Percentiles rank a stretch among this genome's conserved stretches.
These are phyloP conservation scores for Oikopleura dioica DNA, from an alignment of 23 tunicate species.

Conservation along the genomic window DNA sequence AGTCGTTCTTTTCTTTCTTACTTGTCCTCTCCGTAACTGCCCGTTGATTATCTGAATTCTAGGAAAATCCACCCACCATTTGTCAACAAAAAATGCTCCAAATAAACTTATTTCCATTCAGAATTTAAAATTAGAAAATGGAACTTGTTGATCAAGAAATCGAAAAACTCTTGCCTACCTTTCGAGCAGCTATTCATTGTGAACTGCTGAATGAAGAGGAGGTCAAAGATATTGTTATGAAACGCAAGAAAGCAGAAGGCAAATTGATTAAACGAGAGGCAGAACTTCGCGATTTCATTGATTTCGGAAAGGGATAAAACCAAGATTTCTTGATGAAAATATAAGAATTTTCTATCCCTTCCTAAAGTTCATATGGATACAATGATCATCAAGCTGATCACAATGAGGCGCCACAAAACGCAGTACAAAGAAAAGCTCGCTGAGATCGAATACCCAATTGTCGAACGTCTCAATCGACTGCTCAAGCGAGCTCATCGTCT, in stretches of 20 bases:
- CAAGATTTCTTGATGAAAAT: no score
- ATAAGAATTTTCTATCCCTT: no score
- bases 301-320: no score
- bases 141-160: slow-evolving; percentile 10
- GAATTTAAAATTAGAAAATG: not conserved
- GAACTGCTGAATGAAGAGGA: not conserved
- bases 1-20: no score
- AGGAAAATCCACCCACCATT: no score
- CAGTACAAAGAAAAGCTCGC: not conserved
- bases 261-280: slow-evolving; percentile 5
- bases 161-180: slow-evolving; percentile 1
- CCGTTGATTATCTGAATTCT: no score
- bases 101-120: no score
- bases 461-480: not conserved
- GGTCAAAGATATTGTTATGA: not conserved
- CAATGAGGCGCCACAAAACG: not conserved
- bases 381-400: not conserved
- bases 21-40: no score
- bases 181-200: slow-evolving; percentile 12
- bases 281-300: not conserved
- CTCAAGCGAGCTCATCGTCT: not conserved
- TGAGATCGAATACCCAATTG: not conserved
- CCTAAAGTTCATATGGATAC: not conserved
- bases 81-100: no score
- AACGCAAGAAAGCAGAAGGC: not conserved